phyloP scores from a whole-genome alignment of 1,140 invertebrate species.

The Lepidostoma basale region DNA sequence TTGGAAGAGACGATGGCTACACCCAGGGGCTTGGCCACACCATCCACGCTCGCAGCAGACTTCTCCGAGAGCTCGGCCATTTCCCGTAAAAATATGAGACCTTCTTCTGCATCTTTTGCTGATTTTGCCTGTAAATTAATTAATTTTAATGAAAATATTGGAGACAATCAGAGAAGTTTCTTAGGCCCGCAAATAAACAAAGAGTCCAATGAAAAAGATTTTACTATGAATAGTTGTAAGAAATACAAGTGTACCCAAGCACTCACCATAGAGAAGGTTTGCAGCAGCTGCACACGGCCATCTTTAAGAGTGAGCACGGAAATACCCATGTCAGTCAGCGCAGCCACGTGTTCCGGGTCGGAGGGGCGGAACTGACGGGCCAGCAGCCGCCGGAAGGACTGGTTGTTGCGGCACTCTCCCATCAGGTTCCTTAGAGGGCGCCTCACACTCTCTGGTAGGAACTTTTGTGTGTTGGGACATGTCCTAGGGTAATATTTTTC shows the following conservation, averaged over 20 bases:
- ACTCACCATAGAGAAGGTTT: slow-evolving; percentile 82
- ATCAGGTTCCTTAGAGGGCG: slow-evolving; percentile 85
- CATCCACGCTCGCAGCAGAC: slow-evolving; percentile 54
- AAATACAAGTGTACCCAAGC: no score
- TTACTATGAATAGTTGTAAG: no score
- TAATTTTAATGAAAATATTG: slow-evolving; percentile 4
- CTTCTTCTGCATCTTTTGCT: slow-evolving; percentile 87
- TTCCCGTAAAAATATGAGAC: slow-evolving; percentile 95
- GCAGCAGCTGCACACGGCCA: slow-evolving; percentile 88
- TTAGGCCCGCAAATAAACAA: no score
- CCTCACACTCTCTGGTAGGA: slow-evolving; percentile 80
- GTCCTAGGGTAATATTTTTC: no score
- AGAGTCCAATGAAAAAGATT: no score
- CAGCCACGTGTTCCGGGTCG: slow-evolving; percentile 88
- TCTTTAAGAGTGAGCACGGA: slow-evolving; percentile 86
- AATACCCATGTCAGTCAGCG: slow-evolving; percentile 94
- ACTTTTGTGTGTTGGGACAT: slow-evolving; percentile 83
- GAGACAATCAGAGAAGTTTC: no score
- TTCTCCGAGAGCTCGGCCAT: slow-evolving; percentile 89
- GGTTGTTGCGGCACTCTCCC: slow-evolving; percentile 73
- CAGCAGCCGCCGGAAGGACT: slow-evolving; percentile 65
- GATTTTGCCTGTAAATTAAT: slow-evolving; percentile 75
- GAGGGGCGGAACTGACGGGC: slow-evolving; percentile 81
- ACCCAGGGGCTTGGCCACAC: slow-evolving; percentile 47
- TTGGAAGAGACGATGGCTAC: slow-evolving; percentile 48